A percentile compares a stretch with the other conserved stretches of the same genome.
These are phyloP conservation scores for Rhegmatorhina hoffmannsi DNA, from an alignment of 2,113 vertebrate genomes.

Conservation along the genomic window DNA sequence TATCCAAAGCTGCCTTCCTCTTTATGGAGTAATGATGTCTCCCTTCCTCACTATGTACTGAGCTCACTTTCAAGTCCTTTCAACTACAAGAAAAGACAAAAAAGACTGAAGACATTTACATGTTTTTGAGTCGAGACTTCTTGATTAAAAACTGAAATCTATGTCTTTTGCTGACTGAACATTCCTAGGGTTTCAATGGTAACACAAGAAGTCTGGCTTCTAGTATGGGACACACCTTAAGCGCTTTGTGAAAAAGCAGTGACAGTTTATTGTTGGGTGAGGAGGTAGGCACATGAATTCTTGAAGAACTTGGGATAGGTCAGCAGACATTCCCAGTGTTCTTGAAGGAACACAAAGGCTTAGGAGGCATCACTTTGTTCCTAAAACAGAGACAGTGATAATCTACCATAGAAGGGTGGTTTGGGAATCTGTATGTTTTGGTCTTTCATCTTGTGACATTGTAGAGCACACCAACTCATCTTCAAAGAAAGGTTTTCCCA, in stretches of 20 bases:
- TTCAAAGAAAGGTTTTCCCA: background rate
- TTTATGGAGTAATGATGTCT: background rate
- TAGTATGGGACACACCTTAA: background rate
- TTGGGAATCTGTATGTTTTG: accelerated
- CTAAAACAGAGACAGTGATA: background rate
- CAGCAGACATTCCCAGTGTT: background rate
- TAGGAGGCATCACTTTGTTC: background rate
- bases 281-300: background rate
- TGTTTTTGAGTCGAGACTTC: background rate
- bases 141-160: background rate
- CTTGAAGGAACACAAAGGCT: background rate
- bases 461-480: background rate
- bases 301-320: accelerated
- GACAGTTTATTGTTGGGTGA: background rate
- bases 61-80: background rate
- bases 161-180: background rate
- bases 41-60: background rate
- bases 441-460: background rate
- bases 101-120: background rate
- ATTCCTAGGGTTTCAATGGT: background rate
- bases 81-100: background rate
- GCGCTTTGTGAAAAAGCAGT: background rate
- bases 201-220: background rate
- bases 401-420: background rate
- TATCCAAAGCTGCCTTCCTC: background rate